phyloP scores from a whole-genome alignment of 2,888 invertebrate genomes.

The Tinea semifulvella region DNA sequence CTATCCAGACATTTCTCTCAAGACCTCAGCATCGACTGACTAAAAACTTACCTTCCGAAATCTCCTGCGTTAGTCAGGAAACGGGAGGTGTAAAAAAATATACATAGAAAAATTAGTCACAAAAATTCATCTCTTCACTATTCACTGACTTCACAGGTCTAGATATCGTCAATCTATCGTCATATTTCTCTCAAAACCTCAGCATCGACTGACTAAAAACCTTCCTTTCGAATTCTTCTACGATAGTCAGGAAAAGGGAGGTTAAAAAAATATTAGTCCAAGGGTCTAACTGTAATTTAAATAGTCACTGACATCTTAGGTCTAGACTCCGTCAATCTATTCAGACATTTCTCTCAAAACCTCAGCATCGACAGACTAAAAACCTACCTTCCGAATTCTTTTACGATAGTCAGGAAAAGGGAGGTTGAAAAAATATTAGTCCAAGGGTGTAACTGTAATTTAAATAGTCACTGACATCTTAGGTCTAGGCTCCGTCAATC shows the following conservation, averaged over 20 bases:
- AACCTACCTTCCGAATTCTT: constrained; percentile 52
- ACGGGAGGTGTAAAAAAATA: neutral
- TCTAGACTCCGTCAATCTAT: constrained; percentile 52
- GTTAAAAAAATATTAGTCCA: neutral
- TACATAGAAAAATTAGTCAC: no score
- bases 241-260: constrained; percentile 26
- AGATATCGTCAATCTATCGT: constrained; percentile 53
- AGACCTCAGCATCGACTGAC: constrained; percentile 62
- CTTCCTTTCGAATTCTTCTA: constrained; percentile 54
- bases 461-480: constrained; percentile 60
- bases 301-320: constrained; percentile 59
- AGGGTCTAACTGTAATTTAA: neutral
- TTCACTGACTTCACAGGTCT: constrained; percentile 58
- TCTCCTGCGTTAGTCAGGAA: constrained; percentile 40
- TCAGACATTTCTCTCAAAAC: constrained; percentile 58
- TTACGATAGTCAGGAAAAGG: constrained; percentile 31
- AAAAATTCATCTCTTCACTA: no score
- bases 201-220: constrained; percentile 63
- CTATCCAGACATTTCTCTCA: constrained; percentile 58
- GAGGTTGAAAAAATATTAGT: neutral
- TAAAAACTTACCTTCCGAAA: constrained; percentile 52
- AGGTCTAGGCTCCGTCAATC: constrained; percentile 52
- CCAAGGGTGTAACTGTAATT: neutral
- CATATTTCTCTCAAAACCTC: constrained; percentile 57
- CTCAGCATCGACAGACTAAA: constrained; percentile 63